phyloP scores from a whole-genome alignment of 1,140 invertebrate genomes.

The Brachionus paranguensis region DNA sequence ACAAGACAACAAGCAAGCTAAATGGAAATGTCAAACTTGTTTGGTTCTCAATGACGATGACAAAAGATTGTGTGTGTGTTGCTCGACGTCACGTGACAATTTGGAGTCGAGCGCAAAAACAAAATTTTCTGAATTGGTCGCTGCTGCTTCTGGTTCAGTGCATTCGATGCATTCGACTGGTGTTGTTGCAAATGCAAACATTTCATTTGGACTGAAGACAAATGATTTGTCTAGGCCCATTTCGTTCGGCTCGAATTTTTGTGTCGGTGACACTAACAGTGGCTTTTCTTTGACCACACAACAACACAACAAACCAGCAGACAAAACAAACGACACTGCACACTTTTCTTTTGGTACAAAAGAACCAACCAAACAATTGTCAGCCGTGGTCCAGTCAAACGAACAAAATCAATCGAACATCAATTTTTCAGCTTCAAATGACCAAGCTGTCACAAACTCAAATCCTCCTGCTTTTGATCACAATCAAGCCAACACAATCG shows the following conservation, averaged over 20 bases:
- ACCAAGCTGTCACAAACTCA: no score
- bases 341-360: not conserved
- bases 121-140: conserved; percentile 17
- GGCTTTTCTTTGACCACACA: not conserved
- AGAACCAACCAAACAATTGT: not conserved
- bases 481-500: no score
- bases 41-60: not conserved
- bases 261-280: not conserved
- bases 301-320: not conserved
- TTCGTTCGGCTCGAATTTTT: not conserved
- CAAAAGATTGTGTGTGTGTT: not conserved
- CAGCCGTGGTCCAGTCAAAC: no score
- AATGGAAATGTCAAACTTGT: conserved; percentile 14
- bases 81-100: not conserved
- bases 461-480: no score
- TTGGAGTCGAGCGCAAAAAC: not conserved
- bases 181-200: not conserved
- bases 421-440: no score
- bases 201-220: not conserved
- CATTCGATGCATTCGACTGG: no score
- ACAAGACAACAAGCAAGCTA: not conserved
- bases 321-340: not conserved
- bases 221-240: not conserved
- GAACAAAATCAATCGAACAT: no score
- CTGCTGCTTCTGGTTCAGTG: not conserved